Evolutionary conservation across 2,888 invertebrate species (phyloP).

Genomic region (Malthinus flaveolus): DNA sequence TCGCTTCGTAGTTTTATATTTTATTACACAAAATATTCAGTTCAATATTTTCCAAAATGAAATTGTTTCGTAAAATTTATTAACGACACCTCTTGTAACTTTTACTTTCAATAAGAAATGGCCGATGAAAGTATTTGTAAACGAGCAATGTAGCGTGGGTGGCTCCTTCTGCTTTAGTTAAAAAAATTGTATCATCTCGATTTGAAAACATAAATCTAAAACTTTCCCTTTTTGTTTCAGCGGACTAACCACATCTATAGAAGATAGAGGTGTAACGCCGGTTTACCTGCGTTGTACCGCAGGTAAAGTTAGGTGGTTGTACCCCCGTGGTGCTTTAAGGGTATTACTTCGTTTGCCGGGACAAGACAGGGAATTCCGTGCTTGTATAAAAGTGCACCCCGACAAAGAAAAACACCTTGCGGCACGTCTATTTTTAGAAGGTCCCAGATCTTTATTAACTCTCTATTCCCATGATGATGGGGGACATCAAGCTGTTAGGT

Average conservation of each 20-base stretch:
- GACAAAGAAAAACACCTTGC: slow-evolving; percentile 49
- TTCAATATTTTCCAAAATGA: background rate
- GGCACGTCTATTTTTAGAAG: slow-evolving; percentile 68
- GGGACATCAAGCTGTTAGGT: slow-evolving; percentile 52
- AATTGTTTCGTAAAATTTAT: too few relatives aligned
- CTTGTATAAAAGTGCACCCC: slow-evolving; percentile 65
- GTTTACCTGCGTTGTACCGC: slow-evolving; percentile 76
- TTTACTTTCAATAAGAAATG: too few relatives aligned
- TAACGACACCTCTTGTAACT: too few relatives aligned
- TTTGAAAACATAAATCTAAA: too few relatives aligned
- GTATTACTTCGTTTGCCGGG: slow-evolving; percentile 63
- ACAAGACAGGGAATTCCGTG: slow-evolving; percentile 67
- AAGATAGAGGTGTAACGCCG: slow-evolving; percentile 68
- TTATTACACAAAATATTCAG: background rate
- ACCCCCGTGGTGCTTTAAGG: slow-evolving; percentile 73
- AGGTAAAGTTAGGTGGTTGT: slow-evolving; percentile 74
- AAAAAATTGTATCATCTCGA: too few relatives aligned
- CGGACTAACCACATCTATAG: slow-evolving; percentile 57
- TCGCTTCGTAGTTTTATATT: too few relatives aligned
- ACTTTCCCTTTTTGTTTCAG: slow-evolving; percentile 54
- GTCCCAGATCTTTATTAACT: slow-evolving; percentile 62
- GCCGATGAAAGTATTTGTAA: too few relatives aligned
- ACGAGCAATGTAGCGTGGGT: too few relatives aligned
- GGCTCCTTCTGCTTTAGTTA: too few relatives aligned
- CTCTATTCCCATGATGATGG: slow-evolving; percentile 63